Conservation (phyloP, 2,113 vertebrate species). For the Mustela lutreola region DNA sequence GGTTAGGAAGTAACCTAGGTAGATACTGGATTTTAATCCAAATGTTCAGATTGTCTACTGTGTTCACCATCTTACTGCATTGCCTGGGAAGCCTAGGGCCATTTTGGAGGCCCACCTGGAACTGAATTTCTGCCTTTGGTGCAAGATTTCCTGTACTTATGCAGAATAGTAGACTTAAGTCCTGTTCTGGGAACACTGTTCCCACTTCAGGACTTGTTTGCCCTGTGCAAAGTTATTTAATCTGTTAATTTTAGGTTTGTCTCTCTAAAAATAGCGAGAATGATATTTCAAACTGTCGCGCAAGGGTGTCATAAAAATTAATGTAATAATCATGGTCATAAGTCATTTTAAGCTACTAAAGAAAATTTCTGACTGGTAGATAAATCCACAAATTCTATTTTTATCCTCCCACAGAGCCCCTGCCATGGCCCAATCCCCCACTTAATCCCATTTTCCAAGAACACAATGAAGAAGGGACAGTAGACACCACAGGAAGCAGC, state of each 20-base stretch:
- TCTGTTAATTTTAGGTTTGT: slow-evolving; percentile 23
- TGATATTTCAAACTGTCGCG: background rate
- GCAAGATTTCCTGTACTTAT: background rate
- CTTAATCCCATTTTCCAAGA: background rate
- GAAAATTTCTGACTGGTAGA: background rate
- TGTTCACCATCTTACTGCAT: background rate
- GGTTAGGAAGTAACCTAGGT: background rate
- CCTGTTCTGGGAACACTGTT: background rate
- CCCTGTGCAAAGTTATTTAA: background rate
- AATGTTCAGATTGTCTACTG: background rate
- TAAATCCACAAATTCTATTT: slow-evolving; percentile 51
- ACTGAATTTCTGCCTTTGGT: background rate
- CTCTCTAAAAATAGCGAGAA: slow-evolving; percentile 43
- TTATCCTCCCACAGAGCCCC: background rate
- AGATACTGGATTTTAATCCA: background rate
- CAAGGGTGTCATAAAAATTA: slow-evolving; percentile 29
- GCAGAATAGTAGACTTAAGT: background rate
- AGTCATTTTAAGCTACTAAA: slow-evolving; percentile 17
- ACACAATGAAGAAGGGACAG: background rate
- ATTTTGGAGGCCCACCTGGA: background rate
- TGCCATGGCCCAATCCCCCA: accelerated
- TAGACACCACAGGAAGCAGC: background rate
- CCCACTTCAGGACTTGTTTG: background rate
- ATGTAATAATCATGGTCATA: slow-evolving; percentile 25
- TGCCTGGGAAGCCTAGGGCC: accelerated